Base-by-base conservation (phyloP, 2,888 invertebrate species). In the Lasioglossum lativentre region DNA sequence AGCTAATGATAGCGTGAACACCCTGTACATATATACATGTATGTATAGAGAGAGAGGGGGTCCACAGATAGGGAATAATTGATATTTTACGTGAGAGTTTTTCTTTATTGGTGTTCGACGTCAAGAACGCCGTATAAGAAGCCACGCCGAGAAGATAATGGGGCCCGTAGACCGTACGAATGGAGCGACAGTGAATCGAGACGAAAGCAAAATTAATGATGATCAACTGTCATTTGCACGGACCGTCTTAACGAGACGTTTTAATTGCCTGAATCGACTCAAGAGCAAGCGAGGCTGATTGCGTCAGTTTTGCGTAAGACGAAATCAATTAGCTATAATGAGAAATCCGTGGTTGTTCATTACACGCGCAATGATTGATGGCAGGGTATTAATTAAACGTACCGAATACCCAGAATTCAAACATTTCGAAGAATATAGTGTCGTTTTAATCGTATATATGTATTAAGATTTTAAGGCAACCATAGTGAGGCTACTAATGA, bases 261-360 rank as follows among this genome's bases (percentile, higher is more conserved):
- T 86, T 86, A 86, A 86, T 86, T 86, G 82, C 77, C 66, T 59
- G 52, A 73, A 45, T 70, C 42, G 19, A 78, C 68, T 74, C 40
- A 78, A 76, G 59, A 76, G 70, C 63, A 40, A 38, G 4, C 47
- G 40, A 14, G 34, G 27, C 70, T 59, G 77, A 34, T 84, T 80
- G 66, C 86, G 86, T 85, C 71, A 83, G 80, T 78, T 85, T 81
- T 83, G 77, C 81, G 77, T 83, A 80, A 81, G 81, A 45, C n/a
- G 52, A 76, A 78, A 80, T 81, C 86, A 82, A 88, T 88, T 87
- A 88, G 73, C 74, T 40, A 45, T 80, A 88, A 87, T 87, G 88
- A 88, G 86, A 77, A 78, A 80, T 76, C 82, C 85, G 73, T 76
- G 74, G 78, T 76, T 78, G 75, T 74, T 85, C 82, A 78, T 86